Evolutionary conservation across 2,888 invertebrate species (phyloP), one percentile per base, ranked within the genome.

Genomic region (Gastrophysa polygoni): DNA sequence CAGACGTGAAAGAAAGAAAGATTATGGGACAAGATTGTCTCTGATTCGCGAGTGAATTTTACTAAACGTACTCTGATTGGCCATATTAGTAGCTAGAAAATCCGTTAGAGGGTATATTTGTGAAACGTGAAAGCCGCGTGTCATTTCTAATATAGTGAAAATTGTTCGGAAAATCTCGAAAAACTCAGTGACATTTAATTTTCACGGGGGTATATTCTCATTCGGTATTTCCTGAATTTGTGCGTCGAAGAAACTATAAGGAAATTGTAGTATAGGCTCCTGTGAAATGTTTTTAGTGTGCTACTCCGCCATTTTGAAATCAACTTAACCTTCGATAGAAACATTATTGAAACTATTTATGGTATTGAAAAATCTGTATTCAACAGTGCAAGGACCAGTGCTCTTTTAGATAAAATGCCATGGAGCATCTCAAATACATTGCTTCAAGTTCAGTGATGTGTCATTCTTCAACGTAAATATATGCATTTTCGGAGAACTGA

Each of bases 51-150:
- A 49, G 32, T 32, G 52, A 57, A 54, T 52, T 43, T 32, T 54
- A 49, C 16, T 38, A 58, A 55, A 50, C 6, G 32, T n/a, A 57
- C 50, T 63, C 47, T 65, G 65, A 66, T 67, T 67, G 65, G 69
- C 63, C 59, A 58, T 20, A 17, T 55, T 74, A 76, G 76, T 79
- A 74, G 65, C 32, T 60, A 59, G 71, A 72, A 67, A 73, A 68
- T 68, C 76, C 81, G 78, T 67, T 71, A 77, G 80, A 76, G 76
- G 80, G 74, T 77, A 77, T 74, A 72, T 73, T 77, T 76, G 77
- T 75, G 78, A 78, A 81, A 81, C 81, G 81, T 81, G 82, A 82
- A 80, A 82, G 81, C 81, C 82, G 82, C 82, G 82, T 82, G 82
- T 82, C 82, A 82, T 77, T 80, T 81, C 78, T 77, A 75, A 78